Conservation (phyloP, 1,140 invertebrate genomes). For the Ooceraea biroi region DNA sequence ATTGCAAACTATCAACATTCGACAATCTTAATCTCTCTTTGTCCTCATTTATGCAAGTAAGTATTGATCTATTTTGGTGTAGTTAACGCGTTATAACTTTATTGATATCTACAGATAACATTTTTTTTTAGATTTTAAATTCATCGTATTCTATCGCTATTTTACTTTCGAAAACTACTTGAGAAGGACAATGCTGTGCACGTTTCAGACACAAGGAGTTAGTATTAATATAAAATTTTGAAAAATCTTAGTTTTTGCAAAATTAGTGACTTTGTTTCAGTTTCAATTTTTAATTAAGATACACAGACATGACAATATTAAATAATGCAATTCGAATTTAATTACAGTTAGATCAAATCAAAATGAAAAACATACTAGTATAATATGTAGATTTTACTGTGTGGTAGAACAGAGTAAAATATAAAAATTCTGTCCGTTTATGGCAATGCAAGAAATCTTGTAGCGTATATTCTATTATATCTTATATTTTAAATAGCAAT, state of each 20-base stretch:
- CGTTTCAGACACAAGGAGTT: too few species aligned
- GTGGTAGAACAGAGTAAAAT: neutral
- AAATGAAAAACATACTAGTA: neutral
- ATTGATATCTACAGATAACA: conserved; percentile 14
- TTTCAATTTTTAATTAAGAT: too few species aligned
- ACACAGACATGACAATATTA: too few species aligned
- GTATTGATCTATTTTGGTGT: neutral
- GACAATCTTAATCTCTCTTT: conserved; percentile 67
- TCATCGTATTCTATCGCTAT: conserved; percentile 37
- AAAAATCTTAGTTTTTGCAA: too few species aligned
- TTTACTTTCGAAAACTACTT: conserved; percentile 1
- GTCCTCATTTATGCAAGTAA: conserved; percentile 69
- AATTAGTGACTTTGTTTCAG: too few species aligned
- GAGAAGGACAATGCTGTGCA: too few species aligned
- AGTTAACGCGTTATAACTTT: neutral
- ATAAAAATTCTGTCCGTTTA: too few species aligned
- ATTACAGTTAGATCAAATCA: neutral
- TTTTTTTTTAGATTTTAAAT: conserved; percentile 43
- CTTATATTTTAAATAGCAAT: too few species aligned
- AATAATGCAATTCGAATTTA: too few species aligned
- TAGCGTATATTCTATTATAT: too few species aligned
- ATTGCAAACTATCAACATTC: conserved; percentile 60
- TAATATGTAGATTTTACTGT: neutral
- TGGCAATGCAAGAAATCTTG: too few species aligned
- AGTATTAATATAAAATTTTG: too few species aligned